These are phyloP conservation scores for Myrmophylax atrothorax DNA, from an alignment of 2,113 vertebrate species.

Conservation along the genomic window DNA sequence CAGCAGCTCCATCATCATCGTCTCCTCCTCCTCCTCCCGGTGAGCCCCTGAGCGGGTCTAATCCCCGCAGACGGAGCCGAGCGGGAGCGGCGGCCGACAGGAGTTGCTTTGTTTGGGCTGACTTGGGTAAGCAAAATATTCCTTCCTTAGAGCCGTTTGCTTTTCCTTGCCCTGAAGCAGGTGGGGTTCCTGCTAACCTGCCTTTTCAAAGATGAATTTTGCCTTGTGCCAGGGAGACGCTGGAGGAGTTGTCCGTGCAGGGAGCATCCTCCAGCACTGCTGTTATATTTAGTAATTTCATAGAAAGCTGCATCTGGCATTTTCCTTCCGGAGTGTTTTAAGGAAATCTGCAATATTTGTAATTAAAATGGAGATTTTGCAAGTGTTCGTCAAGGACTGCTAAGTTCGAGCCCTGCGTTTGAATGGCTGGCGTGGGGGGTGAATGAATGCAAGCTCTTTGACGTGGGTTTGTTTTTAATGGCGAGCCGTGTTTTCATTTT, in stretches of 20 bases:
- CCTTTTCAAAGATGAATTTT: fast-evolving
- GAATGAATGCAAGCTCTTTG: not conserved
- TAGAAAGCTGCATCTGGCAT: not conserved
- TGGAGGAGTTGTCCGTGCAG: not conserved
- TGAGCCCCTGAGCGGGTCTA: conserved; percentile 25
- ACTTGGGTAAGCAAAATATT: conserved; percentile 67
- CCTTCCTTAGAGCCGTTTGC: not conserved
- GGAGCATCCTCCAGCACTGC: not conserved
- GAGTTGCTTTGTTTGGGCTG: conserved; percentile 48
- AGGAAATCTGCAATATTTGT: not conserved
- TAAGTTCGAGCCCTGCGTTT: not conserved
- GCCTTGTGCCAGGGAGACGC: not conserved
- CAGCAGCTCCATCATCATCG: conserved; percentile 61
- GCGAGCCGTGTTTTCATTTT: not conserved
- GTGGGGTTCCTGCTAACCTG: not conserved
- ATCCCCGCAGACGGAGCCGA: conserved; percentile 71
- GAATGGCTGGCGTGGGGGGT: not conserved
- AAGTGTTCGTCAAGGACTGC: not conserved
- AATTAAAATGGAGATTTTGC: not conserved
- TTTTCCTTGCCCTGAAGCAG: not conserved
- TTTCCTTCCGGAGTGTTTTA: not conserved
- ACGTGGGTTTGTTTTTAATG: not conserved
- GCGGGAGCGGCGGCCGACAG: conserved; percentile 4
- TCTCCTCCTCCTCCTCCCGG: conserved; percentile 42
- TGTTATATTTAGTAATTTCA: not conserved